A percentile compares a stretch with the other conserved stretches of the same genome.
These are phyloP conservation scores for Phrynocephalus versicolor DNA, from an alignment of 2,113 vertebrate genomes.

Conservation along the genomic window DNA sequence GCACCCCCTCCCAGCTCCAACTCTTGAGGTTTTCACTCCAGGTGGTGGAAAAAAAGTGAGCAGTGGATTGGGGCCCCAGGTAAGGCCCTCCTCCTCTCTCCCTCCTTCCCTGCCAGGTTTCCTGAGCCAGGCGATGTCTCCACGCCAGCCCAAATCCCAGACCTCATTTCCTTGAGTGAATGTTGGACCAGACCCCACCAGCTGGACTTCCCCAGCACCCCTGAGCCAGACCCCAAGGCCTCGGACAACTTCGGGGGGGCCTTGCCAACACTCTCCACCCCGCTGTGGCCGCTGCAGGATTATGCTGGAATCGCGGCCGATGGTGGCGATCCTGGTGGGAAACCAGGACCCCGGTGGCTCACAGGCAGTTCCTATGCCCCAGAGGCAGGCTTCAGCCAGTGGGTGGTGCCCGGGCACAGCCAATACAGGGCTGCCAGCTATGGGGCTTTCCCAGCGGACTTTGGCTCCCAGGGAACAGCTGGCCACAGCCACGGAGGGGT, in stretches of 20 bases:
- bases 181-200: conserved; percentile 65
- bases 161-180: conserved; percentile 49
- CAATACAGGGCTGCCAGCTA: conserved; percentile 77
- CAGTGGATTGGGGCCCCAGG: no score
- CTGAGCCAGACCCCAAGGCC: conserved; percentile 75
- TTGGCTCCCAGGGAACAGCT: conserved; percentile 77
- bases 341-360: conserved; percentile 75
- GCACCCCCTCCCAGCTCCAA: no score
- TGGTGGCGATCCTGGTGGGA: conserved; percentile 74
- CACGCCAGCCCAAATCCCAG: conserved; percentile 43
- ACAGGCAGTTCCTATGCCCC: conserved; percentile 79
- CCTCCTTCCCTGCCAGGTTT: conserved; percentile 55
- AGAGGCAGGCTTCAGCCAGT: conserved; percentile 82
- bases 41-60: no score
- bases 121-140: conserved; percentile 44
- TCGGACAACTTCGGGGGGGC: conserved; percentile 57
- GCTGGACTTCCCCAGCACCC: conserved; percentile 77
- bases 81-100: not conserved
- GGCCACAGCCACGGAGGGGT: conserved; percentile 80
- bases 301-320: conserved; percentile 80
- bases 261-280: conserved; percentile 55
- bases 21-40: no score
- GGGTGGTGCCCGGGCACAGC: conserved; percentile 77
- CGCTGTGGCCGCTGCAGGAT: conserved; percentile 77
- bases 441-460: conserved; percentile 79